Conservation (phyloP, 2,888 invertebrate species). For the Tholera decimalis region DNA sequence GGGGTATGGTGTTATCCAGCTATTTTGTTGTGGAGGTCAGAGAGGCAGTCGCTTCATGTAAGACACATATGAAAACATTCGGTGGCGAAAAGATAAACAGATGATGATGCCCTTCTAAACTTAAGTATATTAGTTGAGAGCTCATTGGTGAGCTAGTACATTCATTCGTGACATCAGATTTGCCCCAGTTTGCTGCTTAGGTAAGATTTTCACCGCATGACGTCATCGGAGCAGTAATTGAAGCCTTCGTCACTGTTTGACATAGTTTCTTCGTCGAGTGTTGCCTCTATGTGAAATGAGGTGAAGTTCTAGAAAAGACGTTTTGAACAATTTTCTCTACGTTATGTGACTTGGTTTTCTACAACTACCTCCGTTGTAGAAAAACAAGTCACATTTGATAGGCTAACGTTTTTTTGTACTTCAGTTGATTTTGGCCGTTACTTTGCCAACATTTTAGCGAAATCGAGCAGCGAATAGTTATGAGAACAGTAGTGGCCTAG, state of each 20-base stretch:
- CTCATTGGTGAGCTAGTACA: constrained; percentile 26
- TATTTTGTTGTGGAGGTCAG: no score
- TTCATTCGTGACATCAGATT: constrained; percentile 40
- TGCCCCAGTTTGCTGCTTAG: constrained; percentile 38
- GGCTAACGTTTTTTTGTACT: not conserved
- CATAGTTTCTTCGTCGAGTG: constrained; percentile 16
- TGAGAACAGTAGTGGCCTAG: no score
- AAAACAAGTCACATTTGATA: not conserved
- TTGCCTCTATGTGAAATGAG: not conserved
- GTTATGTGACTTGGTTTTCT: not conserved
- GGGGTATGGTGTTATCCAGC: no score
- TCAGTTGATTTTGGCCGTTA: no score
- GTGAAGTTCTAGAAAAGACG: not conserved
- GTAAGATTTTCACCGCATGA: constrained; percentile 27
- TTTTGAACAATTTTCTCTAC: not conserved
- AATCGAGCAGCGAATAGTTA: no score
- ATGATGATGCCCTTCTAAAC: not conserved
- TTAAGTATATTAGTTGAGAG: not conserved
- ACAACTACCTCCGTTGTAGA: no score
- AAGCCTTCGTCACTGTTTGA: constrained; percentile 30
- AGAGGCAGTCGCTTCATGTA: no score
- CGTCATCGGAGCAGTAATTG: constrained; percentile 37
- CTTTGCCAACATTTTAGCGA: not conserved
- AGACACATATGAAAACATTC: no score
- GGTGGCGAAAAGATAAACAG: no score